Base-by-base conservation (phyloP, 1,140 invertebrate genomes). In the Pantala flavescens region DNA sequence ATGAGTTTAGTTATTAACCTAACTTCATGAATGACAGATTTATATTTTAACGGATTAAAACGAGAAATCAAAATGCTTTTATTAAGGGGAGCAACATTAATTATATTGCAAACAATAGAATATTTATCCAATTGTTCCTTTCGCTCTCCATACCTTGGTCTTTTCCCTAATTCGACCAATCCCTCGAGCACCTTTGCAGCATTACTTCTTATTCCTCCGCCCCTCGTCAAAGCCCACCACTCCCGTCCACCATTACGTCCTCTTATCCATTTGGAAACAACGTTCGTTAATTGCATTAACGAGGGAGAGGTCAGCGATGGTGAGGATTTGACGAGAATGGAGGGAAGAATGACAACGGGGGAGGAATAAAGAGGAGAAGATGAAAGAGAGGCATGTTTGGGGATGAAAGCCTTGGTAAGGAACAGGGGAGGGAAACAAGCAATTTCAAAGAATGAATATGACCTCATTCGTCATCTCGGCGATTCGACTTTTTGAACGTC, bases 271-370 rank as follows among this genome's bases (percentile, higher is more conserved):
- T 63, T 63, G 49, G 49, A 63, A 63, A 63, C 49, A 63, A 63
- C 49, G 49, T 63, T 63, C 49, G 49, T 63, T 63, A 63, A 63
- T 63, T 63, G 49, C 49, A 63, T 63, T 63, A 63, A 63, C 49
- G 49, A 63, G 49, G 49, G 3, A 63, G n/a, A n/a, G n/a, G n/a
- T n/a, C n/a, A 63, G n/a, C 49, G 49, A 21, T 3, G 49, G 49
- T 63, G 12, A 16, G 16, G 49, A 3, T 3, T 3, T 3, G 49
- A 5, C 12, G 5, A 12, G 49, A 63, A 14, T 3, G 49, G 49
- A 63, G 49, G 12, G 49, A 12, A 36, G 28, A 9, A 36, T 2
- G 28, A 5, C 28, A 36, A 36, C 28, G 9, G 28, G 28, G 9
- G 28, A 36, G 28, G 9, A 36, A 5, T 5, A 36, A 9, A 36